Evolutionary conservation across 2,888 invertebrate species (phyloP), one percentile per base, ranked within the genome.

Genomic region (Andrena marginata): DNA sequence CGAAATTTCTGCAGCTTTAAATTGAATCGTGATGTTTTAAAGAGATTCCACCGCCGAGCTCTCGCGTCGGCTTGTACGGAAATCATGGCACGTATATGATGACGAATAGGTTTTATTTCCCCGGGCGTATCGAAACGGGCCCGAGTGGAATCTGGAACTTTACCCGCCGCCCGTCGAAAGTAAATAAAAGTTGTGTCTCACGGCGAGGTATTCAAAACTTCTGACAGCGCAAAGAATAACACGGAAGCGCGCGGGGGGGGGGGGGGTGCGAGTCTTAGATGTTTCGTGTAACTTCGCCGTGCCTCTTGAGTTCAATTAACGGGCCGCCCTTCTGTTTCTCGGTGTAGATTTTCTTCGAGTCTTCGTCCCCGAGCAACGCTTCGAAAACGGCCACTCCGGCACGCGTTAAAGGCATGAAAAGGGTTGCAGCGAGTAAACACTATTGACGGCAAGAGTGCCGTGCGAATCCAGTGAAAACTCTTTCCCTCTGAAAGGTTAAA

Each of bases 21-120:
- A 23, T 56, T 56, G 10, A 56, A 56, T 56, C 56, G 51, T 7
- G 20, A 51, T 8, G 26, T 20, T 29, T 70, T 70, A 62, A 71
- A 71, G 62, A 63, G 20, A 51, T 49, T 42, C 42, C 42, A 4
- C 16, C 42, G 42, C 4, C 42, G 42, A 42, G 42, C 42, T 42
- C 42, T 42, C 42, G 42, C 42, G 42, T 16, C 42, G 16, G 42
- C 42, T 42, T 20, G 20, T 26, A 49, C 64, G 49, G 51, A 63
- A 77, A 77, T 65, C 60, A 60, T 63, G 73, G 65, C 74, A 73
- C 49, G 77, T 77, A 63, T 64, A 67, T 48, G 77, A 77, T 72
- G 77, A 77, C 48, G 49, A 59, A 77, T 73, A 73, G 74, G 65
- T 72, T 77, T 73, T 77, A 73, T 77, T 73, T 77, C 73, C 74